phyloP scores from a whole-genome alignment of 2,888 invertebrate genomes.

The Lasiommata megera region DNA sequence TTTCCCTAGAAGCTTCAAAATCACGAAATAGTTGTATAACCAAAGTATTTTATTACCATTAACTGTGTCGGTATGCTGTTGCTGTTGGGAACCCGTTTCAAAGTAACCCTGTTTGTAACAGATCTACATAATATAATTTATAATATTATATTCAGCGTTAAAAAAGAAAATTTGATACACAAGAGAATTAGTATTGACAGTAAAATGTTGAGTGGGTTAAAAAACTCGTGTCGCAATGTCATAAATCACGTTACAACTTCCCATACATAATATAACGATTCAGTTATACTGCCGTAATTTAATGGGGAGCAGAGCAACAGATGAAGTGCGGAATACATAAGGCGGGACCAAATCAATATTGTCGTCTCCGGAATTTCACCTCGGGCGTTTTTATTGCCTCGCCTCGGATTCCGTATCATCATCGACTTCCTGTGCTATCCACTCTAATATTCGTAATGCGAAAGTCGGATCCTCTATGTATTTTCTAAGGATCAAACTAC shows the following conservation, averaged over 20 bases:
- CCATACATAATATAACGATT: slow-evolving; percentile 76
- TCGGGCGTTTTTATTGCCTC: slow-evolving; percentile 58
- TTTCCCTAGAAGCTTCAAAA: too few relatives aligned
- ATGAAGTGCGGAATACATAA: slow-evolving; percentile 75
- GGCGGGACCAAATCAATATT: slow-evolving; percentile 72
- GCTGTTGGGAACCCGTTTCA: too few relatives aligned
- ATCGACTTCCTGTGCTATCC: not conserved
- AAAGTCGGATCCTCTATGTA: not conserved
- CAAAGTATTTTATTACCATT: too few relatives aligned
- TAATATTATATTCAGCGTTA: too few relatives aligned
- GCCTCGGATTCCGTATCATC: slow-evolving; percentile 15
- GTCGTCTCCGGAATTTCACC: slow-evolving; percentile 60
- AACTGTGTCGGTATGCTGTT: too few relatives aligned
- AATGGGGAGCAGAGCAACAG: slow-evolving; percentile 80
- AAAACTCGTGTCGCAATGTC: not conserved
- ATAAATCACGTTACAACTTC: slow-evolving; percentile 63
- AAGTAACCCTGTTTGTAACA: too few relatives aligned
- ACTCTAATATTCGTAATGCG: slow-evolving; percentile 1
- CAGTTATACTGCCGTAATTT: slow-evolving; percentile 76
- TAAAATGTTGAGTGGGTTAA: not conserved
- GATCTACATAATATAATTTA: too few relatives aligned
- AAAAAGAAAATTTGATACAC: not conserved
- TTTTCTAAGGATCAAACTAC: too few relatives aligned
- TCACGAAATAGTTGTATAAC: too few relatives aligned
- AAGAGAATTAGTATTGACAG: not conserved